These are phyloP conservation scores for Ophthalmolycus amberensis DNA, from an alignment of 2,113 vertebrate genomes.

Conservation along the genomic window DNA sequence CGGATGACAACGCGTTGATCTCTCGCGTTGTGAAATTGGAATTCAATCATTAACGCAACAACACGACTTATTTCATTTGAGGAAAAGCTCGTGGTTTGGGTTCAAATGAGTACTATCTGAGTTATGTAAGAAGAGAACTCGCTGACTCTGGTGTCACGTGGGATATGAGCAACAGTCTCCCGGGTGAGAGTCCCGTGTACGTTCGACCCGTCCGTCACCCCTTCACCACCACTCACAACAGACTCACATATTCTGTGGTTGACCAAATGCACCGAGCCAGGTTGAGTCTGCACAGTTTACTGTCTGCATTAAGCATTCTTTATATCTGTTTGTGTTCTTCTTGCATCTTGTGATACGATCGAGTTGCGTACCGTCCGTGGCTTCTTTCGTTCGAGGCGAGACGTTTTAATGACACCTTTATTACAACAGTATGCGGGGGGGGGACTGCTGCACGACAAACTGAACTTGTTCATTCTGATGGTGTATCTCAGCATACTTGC, in stretches of 20 bases:
- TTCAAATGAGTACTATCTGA: too few relatives aligned
- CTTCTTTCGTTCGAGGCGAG: not conserved
- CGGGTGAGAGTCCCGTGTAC: not conserved
- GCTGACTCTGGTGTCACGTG: too few relatives aligned
- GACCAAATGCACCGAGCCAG: too few relatives aligned
- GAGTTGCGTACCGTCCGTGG: not conserved
- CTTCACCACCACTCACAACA: too few relatives aligned
- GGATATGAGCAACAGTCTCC: not conserved
- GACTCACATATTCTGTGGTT: too few relatives aligned
- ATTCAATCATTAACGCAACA: too few relatives aligned
- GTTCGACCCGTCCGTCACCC: too few relatives aligned
- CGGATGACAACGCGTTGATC: too few relatives aligned
- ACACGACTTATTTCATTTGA: too few relatives aligned
- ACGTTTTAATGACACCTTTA: constrained; percentile 64
- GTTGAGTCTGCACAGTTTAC: not conserved
- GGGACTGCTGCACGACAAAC: not conserved
- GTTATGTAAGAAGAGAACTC: too few relatives aligned
- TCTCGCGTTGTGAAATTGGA: too few relatives aligned
- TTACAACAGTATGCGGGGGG: not conserved
- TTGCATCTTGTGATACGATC: not conserved
- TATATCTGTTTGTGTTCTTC: constrained; percentile 4
- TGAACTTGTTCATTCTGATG: not conserved
- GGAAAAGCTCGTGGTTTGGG: too few relatives aligned
- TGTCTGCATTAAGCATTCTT: not conserved
- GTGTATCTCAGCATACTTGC: not conserved